Base-by-base conservation (phyloP, 2,113 vertebrate genomes). In the Serilophus lunatus region DNA sequence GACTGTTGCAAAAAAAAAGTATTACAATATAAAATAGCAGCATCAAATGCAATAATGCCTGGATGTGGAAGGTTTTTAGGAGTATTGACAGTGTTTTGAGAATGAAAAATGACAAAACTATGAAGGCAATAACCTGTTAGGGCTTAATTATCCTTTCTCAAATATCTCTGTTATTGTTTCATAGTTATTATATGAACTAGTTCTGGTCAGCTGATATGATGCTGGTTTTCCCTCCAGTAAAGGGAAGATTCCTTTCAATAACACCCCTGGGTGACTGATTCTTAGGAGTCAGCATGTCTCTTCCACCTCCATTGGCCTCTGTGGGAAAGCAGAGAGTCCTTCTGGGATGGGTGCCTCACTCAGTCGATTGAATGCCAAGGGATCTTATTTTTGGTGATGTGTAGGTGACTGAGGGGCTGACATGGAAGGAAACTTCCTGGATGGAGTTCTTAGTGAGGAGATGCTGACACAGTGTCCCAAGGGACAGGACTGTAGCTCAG, bases 201-300 rank as follows among this genome's bases (percentile, higher is more conserved):
- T 63, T 91, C 61, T 86, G 90, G 88, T 94, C 80, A 74, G 56
- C 60, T 68, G 92, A 88, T 95, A 56, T 50, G 76, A 68, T 86
- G 72, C 28, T 90, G 76, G 26, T 88, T 86, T 88, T 88, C 65
- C 74, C 15, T 86, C 18, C 49, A 42, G 53, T 96, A 81, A 94
- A 88, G 65, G 76, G 61, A 88, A 76, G 80, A 92, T 71, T 90
- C 56, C 42, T 85, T 79, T 80, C 78, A 91, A 23, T 86, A 87
- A 86, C 59, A 85, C 16, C 47, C 47, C 47, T 2, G 4, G 59
- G 23, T 90, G 95, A 93, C 54, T 85, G 82, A 68, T 86, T 77
- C 31, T 78, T 44, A 63, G 26, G 80, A 88, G 31, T 75, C 60
- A 60, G 72, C 56, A 35, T 0, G 1, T 71, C 76, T 71, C 38